Percentiles rank a stretch among this genome's conserved stretches.
These are phyloP conservation scores for Rhaphigaster nebulosa DNA, from an alignment of 2,888 invertebrate species.

Conservation along the genomic window DNA sequence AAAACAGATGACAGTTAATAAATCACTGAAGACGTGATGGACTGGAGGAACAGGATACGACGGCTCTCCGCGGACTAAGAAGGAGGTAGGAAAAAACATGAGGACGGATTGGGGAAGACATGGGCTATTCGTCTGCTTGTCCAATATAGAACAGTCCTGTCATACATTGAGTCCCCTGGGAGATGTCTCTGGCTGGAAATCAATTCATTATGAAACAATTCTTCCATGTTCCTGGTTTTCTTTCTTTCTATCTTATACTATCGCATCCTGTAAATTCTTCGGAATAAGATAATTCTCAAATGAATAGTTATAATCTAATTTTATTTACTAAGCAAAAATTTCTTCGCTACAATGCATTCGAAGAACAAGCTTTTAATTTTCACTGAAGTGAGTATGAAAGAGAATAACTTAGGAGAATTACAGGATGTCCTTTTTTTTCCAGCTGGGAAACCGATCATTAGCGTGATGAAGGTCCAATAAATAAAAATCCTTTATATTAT, in stretches of 20 bases:
- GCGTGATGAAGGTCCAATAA: too few relatives aligned
- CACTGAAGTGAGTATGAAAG: too few relatives aligned
- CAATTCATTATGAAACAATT: neutral
- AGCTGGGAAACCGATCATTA: too few relatives aligned
- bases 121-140: neutral
- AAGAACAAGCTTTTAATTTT: too few relatives aligned
- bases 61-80: neutral
- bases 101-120: neutral
- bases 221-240: neutral
- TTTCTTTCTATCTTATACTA: neutral
- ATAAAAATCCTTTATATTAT: too few relatives aligned
- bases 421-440: too few relatives aligned
- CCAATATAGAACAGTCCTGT: neutral
- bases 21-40: neutral
- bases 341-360: too few relatives aligned
- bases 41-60: neutral
- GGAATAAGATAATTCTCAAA: too few relatives aligned
- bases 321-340: too few relatives aligned
- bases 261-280: neutral
- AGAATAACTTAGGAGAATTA: too few relatives aligned
- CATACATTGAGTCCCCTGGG: neutral
- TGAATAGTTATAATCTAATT: too few relatives aligned
- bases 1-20: neutral
- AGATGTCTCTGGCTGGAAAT: neutral
- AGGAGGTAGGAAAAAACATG: neutral